These are phyloP conservation scores for Nemopilema nomurai DNA, from an alignment of 30 jellyfish, hydroid and myxozoan genomes.

Conservation along the genomic window DNA sequence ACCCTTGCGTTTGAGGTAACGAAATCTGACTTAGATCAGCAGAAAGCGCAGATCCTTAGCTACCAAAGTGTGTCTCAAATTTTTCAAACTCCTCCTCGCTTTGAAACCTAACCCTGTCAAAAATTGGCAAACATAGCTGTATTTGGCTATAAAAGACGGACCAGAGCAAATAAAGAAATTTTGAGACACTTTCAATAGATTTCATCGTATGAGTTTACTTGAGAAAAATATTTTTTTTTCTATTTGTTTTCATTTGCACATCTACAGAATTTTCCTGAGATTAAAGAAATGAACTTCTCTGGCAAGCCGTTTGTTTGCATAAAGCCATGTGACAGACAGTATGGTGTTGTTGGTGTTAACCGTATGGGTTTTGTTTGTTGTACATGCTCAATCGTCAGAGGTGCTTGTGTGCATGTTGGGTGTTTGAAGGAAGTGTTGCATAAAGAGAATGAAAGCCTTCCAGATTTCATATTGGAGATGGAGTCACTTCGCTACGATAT, in stretches of 20 bases:
- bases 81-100: neutral
- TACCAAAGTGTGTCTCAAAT: neutral
- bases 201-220: neutral
- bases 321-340: too few relatives aligned
- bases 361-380: constrained; percentile 21
- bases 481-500: neutral
- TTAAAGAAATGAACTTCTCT: neutral
- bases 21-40: neutral
- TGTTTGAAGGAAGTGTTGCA: constrained; percentile 3
- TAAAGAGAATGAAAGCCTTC: constrained; percentile 1
- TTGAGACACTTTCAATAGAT: neutral
- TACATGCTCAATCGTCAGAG: constrained; percentile 9
- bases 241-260: neutral
- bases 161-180: neutral
- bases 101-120: neutral
- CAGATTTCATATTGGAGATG: neutral
- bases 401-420: constrained; percentile 14
- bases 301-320: neutral
- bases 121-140: neutral
- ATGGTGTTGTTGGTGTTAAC: constrained; percentile 42
- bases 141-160: neutral
- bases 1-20: neutral
- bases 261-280: neutral
- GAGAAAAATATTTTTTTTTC: neutral
- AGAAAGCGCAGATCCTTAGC: neutral